These are phyloP conservation scores for Xiphias gladius DNA, from an alignment of 2,113 vertebrate species.

Conservation along the genomic window DNA sequence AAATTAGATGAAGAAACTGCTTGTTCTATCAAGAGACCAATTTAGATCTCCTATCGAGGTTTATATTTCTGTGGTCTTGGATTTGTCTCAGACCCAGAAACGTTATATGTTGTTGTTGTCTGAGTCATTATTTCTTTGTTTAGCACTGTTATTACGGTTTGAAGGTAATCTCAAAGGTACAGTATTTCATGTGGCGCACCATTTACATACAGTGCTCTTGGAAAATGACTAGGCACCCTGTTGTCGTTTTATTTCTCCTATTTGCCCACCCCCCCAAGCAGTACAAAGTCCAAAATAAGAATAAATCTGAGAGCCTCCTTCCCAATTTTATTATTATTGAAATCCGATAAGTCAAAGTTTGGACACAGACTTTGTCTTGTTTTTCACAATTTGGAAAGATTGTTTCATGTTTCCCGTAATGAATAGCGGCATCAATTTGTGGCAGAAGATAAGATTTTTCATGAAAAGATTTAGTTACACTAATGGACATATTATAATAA, in stretches of 20 bases:
- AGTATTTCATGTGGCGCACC: not conserved
- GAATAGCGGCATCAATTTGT: constrained; percentile 22
- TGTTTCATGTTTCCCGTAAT: constrained; percentile 26
- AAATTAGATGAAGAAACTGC: constrained; percentile 1
- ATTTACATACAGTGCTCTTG: not conserved
- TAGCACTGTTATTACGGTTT: not conserved
- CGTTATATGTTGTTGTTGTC: not conserved
- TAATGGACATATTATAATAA: constrained; percentile 25
- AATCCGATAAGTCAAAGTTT: not conserved
- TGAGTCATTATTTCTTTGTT: constrained; percentile 28
- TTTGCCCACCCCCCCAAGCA: not conserved
- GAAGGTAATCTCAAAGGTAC: not conserved
- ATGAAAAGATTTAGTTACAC: constrained; percentile 14
- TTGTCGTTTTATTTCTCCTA: not conserved
- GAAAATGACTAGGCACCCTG: not conserved
- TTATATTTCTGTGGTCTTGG: not conserved
- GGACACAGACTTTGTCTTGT: not conserved
- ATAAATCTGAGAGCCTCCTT: not conserved
- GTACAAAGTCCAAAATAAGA: not conserved
- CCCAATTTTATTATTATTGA: not conserved
- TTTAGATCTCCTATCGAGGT: constrained; percentile 1
- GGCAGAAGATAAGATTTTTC: constrained; percentile 17
- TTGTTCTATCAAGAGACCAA: not conserved
- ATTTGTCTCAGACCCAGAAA: constrained; percentile 4
- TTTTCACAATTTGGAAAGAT: not conserved